phyloP scores from a whole-genome alignment of 30 jellyfish, hydroid and myxozoan genomes.

The Hydractinia echinata region DNA sequence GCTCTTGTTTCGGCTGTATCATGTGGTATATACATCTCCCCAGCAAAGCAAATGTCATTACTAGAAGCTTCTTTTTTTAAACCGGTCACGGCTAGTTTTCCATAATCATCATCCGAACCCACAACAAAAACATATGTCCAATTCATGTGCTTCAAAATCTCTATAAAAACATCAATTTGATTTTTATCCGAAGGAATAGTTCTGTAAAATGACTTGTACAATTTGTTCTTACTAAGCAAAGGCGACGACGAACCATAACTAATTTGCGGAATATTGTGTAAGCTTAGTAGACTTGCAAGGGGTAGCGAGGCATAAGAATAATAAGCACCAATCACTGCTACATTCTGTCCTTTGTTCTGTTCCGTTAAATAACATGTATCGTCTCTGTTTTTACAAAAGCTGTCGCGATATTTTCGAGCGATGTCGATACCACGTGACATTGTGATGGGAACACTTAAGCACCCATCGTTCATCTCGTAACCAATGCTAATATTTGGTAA shows the following conservation, averaged over 20 bases:
- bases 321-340: conserved; percentile 78
- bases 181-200: conserved; percentile 82
- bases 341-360: conserved; percentile 24
- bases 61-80: conserved; percentile 51
- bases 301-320: conserved; percentile 64
- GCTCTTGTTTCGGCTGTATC: not conserved
- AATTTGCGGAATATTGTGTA: conserved; percentile 66
- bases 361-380: conserved; percentile 40
- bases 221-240: conserved; percentile 53
- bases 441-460: conserved; percentile 54
- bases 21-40: conserved; percentile 37
- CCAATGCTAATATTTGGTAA: conserved; percentile 65
- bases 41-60: conserved; percentile 65
- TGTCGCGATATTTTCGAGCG: conserved; percentile 53
- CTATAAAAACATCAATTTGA: conserved; percentile 73
- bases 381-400: conserved; percentile 59
- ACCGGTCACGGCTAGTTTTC: conserved; percentile 64
- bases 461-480: conserved; percentile 63
- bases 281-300: conserved; percentile 74
- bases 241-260: conserved; percentile 87
- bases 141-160: conserved; percentile 47
- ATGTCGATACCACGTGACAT: conserved; percentile 84
- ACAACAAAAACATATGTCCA: conserved; percentile 80
- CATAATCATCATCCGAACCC: conserved; percentile 93
- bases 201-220: conserved; percentile 68